Evolutionary conservation across 1,140 invertebrate genomes (phyloP).

Genomic region (Bombus superbus): DNA sequence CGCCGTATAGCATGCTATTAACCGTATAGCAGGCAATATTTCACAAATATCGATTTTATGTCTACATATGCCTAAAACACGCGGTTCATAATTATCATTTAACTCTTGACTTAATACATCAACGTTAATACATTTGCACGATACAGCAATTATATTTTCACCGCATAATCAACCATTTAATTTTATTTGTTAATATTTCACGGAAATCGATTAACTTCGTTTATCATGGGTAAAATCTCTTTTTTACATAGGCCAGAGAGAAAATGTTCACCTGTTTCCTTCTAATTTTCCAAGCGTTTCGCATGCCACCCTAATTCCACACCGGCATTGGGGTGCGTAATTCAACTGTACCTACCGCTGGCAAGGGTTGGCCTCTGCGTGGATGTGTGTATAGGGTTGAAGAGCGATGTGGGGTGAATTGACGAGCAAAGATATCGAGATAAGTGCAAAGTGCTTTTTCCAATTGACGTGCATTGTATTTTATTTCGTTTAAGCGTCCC

Average conservation of each 20-base stretch:
- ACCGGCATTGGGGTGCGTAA: conserved; percentile 75
- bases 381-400: not conserved
- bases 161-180: not conserved
- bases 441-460: conserved; percentile 21
- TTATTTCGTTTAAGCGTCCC: not conserved
- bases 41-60: not conserved
- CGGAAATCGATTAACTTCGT: not conserved
- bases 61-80: not conserved
- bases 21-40: not conserved
- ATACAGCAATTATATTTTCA: not conserved
- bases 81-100: not conserved
- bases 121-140: not conserved
- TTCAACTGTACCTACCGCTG: conserved; percentile 73
- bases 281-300: conserved; percentile 53
- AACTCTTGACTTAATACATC: not conserved
- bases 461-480: conserved; percentile 21
- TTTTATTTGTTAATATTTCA: not conserved
- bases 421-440: conserved; percentile 19
- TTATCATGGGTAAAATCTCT: not conserved
- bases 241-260: not conserved
- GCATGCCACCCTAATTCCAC: conserved; percentile 57
- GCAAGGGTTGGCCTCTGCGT: conserved; percentile 50
- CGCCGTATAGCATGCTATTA: not conserved
- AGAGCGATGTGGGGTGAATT: conserved; percentile 5
- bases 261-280: conserved; percentile 61